Conservation (phyloP, 2,113 vertebrate species). For the Cygnus buccinator region DNA sequence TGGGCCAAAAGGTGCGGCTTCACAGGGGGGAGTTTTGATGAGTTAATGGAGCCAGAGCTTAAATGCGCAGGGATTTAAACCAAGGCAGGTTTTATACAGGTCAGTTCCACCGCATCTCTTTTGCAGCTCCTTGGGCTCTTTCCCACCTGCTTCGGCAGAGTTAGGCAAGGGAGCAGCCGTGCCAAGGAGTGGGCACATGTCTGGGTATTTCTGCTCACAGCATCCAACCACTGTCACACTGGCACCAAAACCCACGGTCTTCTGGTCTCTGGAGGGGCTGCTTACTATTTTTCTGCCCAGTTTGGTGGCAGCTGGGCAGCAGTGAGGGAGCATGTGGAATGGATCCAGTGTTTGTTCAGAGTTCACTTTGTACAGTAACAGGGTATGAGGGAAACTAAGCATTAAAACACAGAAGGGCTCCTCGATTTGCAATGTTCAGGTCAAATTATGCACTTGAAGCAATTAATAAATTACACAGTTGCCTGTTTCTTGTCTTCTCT, state of each 20-base stretch:
- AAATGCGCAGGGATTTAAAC: background rate
- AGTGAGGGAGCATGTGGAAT: background rate
- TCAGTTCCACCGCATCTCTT: background rate
- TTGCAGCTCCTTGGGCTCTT: too few relatives aligned
- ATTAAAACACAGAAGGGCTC: background rate
- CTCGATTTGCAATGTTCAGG: background rate
- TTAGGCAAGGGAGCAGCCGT: background rate
- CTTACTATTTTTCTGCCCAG: rapidly evolving
- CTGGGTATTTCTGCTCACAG: background rate
- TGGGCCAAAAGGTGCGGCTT: background rate
- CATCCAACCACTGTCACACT: rapidly evolving
- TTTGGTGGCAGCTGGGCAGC: background rate
- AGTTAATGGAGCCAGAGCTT: background rate
- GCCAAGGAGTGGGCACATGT: background rate
- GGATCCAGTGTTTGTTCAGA: background rate
- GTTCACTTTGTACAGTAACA: background rate
- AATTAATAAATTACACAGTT: background rate
- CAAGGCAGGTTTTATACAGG: background rate
- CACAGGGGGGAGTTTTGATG: background rate
- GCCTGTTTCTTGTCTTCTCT: background rate
- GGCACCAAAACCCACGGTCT: background rate
- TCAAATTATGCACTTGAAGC: background rate
- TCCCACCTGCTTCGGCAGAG: too few relatives aligned
- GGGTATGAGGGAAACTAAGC: background rate
- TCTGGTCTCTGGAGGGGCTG: background rate